These are phyloP conservation scores for Dendroctonus ponderosae DNA, from an alignment of 1,140 invertebrate species.

Conservation along the genomic window DNA sequence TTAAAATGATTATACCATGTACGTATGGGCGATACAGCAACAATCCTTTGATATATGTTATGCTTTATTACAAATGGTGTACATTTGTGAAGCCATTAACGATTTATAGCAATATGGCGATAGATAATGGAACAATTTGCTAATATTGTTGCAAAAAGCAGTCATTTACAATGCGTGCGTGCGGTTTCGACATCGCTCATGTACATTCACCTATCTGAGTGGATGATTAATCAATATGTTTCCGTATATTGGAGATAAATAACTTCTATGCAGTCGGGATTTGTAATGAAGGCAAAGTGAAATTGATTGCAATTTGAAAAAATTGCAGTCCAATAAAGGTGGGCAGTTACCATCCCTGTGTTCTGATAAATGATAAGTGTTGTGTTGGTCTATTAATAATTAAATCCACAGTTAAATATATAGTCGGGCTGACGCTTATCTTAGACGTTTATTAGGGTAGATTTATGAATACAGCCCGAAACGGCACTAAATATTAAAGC, in stretches of 20 bases:
- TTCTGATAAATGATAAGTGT: conserved; percentile 9
- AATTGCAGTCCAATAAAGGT: too few relatives aligned
- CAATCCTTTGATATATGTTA: conserved; percentile 22
- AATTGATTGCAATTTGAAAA: too few relatives aligned
- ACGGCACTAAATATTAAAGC: conserved; percentile 24
- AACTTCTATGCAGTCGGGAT: too few relatives aligned
- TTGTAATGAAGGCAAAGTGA: too few relatives aligned
- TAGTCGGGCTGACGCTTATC: conserved; percentile 23
- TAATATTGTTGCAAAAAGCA: conserved; percentile 28
- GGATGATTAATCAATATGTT: neutral
- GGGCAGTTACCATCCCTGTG: too few relatives aligned
- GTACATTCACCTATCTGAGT: neutral
- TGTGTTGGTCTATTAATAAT: conserved; percentile 17
- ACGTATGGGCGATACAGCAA: neutral
- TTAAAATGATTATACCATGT: too few relatives aligned
- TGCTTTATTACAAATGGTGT: conserved; percentile 21
- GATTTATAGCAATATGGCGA: conserved; percentile 24
- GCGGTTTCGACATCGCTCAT: conserved; percentile 2
- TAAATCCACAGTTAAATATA: conserved; percentile 18
- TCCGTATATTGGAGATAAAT: too few relatives aligned
- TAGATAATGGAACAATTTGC: conserved; percentile 28
- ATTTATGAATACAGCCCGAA: conserved; percentile 23
- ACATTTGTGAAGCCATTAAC: conserved; percentile 21
- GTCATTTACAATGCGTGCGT: conserved; percentile 6
- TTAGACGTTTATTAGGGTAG: conserved; percentile 30